phyloP scores from a whole-genome alignment of 37 sponge, comb jelly and placozoan genomes.

The Chondrosia reniformis region DNA sequence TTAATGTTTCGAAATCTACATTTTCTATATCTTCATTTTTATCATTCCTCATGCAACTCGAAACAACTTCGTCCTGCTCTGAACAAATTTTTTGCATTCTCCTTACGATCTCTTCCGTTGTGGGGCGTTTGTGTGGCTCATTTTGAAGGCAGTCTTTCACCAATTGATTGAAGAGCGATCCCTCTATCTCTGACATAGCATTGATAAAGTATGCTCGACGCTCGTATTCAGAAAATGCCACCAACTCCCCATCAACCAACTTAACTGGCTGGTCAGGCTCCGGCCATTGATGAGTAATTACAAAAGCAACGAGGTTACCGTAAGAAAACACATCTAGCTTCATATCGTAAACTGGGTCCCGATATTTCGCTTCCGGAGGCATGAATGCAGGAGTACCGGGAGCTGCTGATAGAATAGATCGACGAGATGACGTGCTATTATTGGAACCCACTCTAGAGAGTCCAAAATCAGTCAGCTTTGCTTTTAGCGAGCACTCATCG shows the following conservation, averaged over 20 bases:
- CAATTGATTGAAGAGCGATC: neutral
- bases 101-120: neutral
- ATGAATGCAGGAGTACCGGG: conserved; percentile 16
- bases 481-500: neutral
- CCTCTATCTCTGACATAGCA: neutral
- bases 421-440: too few relatives aligned
- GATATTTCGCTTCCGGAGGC: neutral
- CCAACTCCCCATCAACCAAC: neutral
- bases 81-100: neutral
- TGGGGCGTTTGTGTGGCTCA: neutral
- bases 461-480: conserved; percentile 15
- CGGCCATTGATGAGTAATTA: neutral
- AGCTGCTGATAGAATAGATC: neutral
- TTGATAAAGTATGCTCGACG: neutral
- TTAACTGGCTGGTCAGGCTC: neutral
- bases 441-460: neutral
- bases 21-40: too few relatives aligned
- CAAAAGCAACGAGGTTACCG: conserved; percentile 1
- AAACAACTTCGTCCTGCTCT: too few relatives aligned
- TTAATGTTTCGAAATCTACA: too few relatives aligned
- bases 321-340: conserved; percentile 15
- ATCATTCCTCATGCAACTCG: too few relatives aligned
- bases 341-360: neutral
- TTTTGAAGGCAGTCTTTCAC: neutral
- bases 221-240: conserved; percentile 10